Percentiles rank a stretch among this genome's conserved stretches.
Evolutionary conservation across 2,113 vertebrate genomes (phyloP).

Genomic region (Halichoerus grypus): DNA sequence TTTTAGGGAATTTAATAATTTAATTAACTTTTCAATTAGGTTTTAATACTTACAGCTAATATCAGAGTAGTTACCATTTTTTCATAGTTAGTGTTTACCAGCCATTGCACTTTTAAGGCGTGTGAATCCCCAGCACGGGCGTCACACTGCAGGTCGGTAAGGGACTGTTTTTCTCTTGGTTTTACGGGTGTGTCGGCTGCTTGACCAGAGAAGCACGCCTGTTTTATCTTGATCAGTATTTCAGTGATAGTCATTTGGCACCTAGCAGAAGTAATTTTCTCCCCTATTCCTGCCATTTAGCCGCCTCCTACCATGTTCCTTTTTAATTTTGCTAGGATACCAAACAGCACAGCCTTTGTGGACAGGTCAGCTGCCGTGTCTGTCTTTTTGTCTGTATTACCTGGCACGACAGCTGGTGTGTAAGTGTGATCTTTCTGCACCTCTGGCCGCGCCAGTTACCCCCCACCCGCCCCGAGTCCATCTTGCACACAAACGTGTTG

Average conservation of each 20-base stretch:
- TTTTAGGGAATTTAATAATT: not conserved
- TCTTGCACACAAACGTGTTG: not conserved
- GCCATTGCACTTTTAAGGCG: not conserved
- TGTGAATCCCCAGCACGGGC: not conserved
- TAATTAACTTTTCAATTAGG: not conserved
- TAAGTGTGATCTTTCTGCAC: not conserved
- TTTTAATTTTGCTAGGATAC: slow-evolving; percentile 2
- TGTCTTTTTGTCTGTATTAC: not conserved
- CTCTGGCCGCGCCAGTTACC: not conserved
- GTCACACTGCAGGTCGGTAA: not conserved
- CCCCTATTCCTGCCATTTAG: not conserved
- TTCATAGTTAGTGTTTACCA: not conserved
- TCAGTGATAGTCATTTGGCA: not conserved
- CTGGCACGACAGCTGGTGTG: not conserved
- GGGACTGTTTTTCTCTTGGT: not conserved
- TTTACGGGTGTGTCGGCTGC: not conserved
- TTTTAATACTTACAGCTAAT: slow-evolving; percentile 23
- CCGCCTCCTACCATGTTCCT: not conserved
- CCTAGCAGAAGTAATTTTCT: not conserved
- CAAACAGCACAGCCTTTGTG: not conserved
- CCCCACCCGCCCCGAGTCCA: not conserved
- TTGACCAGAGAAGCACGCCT: not conserved
- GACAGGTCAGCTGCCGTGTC: not conserved
- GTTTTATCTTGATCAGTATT: not conserved
- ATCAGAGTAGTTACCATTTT: not conserved